These are phyloP conservation scores for Gallinago solitaria DNA, from an alignment of 2,797 vertebrate genomes.

Conservation along the genomic window DNA sequence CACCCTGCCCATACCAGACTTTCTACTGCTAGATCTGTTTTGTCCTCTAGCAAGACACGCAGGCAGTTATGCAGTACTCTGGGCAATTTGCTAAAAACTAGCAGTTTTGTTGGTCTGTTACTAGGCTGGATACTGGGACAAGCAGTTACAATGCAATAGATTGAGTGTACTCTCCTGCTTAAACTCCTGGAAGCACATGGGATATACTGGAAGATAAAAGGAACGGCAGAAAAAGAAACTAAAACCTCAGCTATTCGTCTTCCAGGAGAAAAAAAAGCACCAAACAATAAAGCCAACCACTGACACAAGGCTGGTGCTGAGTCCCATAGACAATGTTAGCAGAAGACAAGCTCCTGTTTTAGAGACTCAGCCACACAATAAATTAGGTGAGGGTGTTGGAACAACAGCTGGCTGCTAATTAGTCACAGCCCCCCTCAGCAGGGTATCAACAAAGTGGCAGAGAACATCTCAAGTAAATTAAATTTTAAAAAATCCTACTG, in stretches of 20 bases:
- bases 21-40: background rate
- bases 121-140: background rate
- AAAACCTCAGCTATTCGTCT: background rate
- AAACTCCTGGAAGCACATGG: background rate
- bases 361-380: conserved; percentile 35
- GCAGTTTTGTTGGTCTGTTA: background rate
- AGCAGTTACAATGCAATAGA: background rate
- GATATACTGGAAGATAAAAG: background rate
- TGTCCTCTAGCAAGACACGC: background rate
- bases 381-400: conserved; percentile 54
- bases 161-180: background rate
- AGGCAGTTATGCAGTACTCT: background rate
- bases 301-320: background rate
- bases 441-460: conserved; percentile 35
- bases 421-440: conserved; percentile 60
- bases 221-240: background rate
- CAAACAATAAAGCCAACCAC: background rate
- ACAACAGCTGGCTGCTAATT: conserved; percentile 69
- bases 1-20: background rate
- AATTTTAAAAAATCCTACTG: conserved; percentile 65
- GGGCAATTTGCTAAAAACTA: background rate
- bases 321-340: conserved; percentile 9
- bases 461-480: conserved; percentile 69
- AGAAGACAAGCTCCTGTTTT: conserved; percentile 23
- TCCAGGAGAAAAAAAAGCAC: background rate